Percentiles rank a stretch among this genome's conserved stretches.
Evolutionary conservation across 2,888 invertebrate genomes (phyloP).

Genomic region (Tribolium freemani): DNA sequence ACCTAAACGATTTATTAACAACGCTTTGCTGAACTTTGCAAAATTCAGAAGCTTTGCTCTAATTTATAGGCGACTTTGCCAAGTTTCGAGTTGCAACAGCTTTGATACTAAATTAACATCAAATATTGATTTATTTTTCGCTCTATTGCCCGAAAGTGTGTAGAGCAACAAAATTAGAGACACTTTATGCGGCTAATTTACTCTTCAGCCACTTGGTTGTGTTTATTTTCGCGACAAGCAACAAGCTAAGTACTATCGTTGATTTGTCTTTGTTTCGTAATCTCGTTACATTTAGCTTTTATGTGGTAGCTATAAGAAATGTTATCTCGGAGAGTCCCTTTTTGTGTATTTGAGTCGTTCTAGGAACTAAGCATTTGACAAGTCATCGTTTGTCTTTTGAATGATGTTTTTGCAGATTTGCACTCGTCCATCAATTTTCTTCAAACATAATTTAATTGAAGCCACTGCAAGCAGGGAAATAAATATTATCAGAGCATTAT

Average conservation of each 20-base stretch:
- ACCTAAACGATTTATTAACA: conserved; percentile 2
- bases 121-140: background rate
- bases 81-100: conserved; percentile 1
- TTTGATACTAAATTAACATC: background rate
- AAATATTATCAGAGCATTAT: conserved; percentile 35
- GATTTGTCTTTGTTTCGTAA: conserved; percentile 33
- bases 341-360: background rate
- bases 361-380: conserved; percentile 13
- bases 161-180: background rate
- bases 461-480: too few species aligned
- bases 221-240: conserved; percentile 24
- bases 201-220: conserved; percentile 11
- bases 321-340: conserved; percentile 7
- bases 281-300: conserved; percentile 25
- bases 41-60: background rate
- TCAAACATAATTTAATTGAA: conserved; percentile 11
- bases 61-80: conserved; percentile 2
- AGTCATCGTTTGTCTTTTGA: conserved; percentile 16
- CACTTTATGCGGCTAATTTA: conserved; percentile 11
- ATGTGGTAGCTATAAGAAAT: conserved; percentile 13
- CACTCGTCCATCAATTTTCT: conserved; percentile 6
- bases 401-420: conserved; percentile 7
- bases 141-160: background rate
- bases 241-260: conserved; percentile 24
- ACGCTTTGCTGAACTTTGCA: background rate